Conservation (phyloP, 2,113 vertebrate genomes). For the Caracal caracal region DNA sequence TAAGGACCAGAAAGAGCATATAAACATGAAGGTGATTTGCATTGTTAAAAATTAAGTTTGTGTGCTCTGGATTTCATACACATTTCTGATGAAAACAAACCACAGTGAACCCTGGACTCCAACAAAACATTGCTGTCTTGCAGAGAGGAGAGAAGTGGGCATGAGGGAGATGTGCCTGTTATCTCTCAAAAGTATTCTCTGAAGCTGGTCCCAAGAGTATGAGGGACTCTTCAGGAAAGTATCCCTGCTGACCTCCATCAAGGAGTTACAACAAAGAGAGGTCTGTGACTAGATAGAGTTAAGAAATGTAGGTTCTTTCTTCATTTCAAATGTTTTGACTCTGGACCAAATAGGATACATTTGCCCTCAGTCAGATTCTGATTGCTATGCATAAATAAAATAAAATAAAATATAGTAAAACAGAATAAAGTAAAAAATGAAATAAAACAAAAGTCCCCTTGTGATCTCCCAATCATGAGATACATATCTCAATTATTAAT, state of each 20-base stretch:
- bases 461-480: conserved; percentile 38
- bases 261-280: neutral
- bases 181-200: neutral
- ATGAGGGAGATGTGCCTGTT: neutral
- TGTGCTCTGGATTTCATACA: conserved; percentile 40
- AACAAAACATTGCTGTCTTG: neutral
- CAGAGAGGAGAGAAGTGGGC: neutral
- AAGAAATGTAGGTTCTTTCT: neutral
- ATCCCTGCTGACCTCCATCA: neutral
- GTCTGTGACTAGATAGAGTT: neutral
- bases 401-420: conserved; percentile 12
- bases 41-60: conserved; percentile 26
- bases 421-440: conserved; percentile 20
- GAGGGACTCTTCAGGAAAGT: neutral
- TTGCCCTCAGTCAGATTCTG: conserved; percentile 6
- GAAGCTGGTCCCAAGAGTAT: neutral
- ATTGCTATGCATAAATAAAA: conserved; percentile 24
- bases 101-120: neutral
- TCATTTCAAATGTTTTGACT: neutral
- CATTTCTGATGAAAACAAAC: conserved; percentile 43
- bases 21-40: neutral
- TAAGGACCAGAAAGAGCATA: neutral
- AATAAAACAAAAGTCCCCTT: conserved; percentile 56
- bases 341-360: neutral
- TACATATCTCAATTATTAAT: conserved; percentile 49